phyloP scores from a whole-genome alignment of 1,140 invertebrate genomes.

The Apolygus lucorum region DNA sequence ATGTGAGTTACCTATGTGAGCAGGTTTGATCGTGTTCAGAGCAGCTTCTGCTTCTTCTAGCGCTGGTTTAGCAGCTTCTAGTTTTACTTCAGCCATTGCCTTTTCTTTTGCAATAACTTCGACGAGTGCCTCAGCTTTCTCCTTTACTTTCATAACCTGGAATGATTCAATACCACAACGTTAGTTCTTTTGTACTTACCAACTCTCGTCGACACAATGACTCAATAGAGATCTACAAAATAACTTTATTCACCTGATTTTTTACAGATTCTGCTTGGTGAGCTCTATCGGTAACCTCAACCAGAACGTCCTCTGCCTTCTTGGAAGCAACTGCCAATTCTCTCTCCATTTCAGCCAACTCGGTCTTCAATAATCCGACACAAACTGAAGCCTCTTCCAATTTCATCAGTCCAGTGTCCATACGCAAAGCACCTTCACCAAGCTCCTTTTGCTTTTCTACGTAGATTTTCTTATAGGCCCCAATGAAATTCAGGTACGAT shows the following conservation, averaged over 20 bases:
- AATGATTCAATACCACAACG: too few relatives aligned
- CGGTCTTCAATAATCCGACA: conserved; percentile 81
- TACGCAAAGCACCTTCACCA: conserved; percentile 77
- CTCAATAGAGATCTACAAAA: too few relatives aligned
- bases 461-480: conserved; percentile 91
- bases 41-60: conserved; percentile 90
- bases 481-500: conserved; percentile 92
- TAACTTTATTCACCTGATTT: conserved; percentile 64
- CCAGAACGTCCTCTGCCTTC: conserved; percentile 76
- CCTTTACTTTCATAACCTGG: conserved; percentile 65
- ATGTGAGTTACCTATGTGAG: conserved; percentile 62
- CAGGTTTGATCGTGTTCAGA: conserved; percentile 92
- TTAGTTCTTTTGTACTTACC: too few relatives aligned
- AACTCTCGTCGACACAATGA: too few relatives aligned
- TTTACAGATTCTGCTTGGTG: conserved; percentile 91
- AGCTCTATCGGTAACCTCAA: conserved; percentile 82
- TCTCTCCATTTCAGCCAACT: conserved; percentile 87
- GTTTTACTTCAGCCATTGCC: conserved; percentile 76
- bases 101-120: conserved; percentile 86
- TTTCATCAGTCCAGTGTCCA: conserved; percentile 89
- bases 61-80: conserved; percentile 84
- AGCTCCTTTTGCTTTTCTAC: conserved; percentile 78
- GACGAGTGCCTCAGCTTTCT: conserved; percentile 86
- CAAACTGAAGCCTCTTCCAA: conserved; percentile 88
- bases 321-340: conserved; percentile 79